These are phyloP conservation scores for Stratiolaelaps scimitus DNA, from an alignment of 1,140 invertebrate genomes.

Conservation along the genomic window DNA sequence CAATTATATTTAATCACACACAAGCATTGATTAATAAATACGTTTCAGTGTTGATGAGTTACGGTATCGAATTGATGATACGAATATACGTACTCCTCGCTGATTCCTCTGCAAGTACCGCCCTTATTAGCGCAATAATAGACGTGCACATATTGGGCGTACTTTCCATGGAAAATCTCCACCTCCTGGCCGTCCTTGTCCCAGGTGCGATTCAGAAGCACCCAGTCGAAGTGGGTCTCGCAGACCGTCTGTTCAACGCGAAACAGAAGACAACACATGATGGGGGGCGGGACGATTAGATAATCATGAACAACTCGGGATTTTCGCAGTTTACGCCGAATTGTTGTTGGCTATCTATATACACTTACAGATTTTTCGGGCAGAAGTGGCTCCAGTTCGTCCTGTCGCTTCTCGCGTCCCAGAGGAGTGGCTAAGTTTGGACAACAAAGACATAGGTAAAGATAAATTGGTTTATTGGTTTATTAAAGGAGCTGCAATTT, in stretches of 20 bases:
- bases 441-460: too few species aligned
- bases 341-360: background rate
- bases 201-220: constrained; percentile 13
- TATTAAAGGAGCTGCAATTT: too few species aligned
- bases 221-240: constrained; percentile 21
- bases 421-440: background rate
- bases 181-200: constrained; percentile 20
- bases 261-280: background rate
- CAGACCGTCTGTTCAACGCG: constrained; percentile 16
- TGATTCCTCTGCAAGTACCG: constrained; percentile 23
- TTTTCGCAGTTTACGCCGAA: background rate
- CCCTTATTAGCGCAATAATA: constrained; percentile 26
- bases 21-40: too few species aligned
- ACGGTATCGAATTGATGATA: too few species aligned
- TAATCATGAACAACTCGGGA: background rate
- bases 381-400: constrained; percentile 16
- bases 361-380: constrained; percentile 8
- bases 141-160: constrained; percentile 26
- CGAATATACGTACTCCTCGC: constrained; percentile 2
- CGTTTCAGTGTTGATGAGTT: too few species aligned
- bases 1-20: too few species aligned
- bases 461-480: too few species aligned
- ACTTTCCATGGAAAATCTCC: constrained; percentile 23
- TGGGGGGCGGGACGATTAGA: background rate
- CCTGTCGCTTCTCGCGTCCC: constrained; percentile 23